A percentile compares a stretch with the other conserved stretches of the same genome.
Evolutionary conservation across 2,113 vertebrate species (phyloP).

Genomic region (Erythrolamprus reginae): DNA sequence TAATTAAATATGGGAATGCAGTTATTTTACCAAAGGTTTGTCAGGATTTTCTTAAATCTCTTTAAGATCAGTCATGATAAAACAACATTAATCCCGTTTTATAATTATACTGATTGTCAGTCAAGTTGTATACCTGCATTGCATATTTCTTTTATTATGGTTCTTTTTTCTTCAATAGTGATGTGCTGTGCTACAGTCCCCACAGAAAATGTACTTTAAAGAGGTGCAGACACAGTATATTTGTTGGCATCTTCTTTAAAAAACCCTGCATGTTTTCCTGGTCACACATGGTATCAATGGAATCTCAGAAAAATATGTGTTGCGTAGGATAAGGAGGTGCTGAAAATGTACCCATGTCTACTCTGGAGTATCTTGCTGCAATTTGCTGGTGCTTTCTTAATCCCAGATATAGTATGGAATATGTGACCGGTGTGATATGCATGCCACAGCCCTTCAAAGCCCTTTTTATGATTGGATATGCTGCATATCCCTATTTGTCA

Average conservation of each 20-base stretch:
- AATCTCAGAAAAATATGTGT: neutral
- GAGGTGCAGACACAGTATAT: neutral
- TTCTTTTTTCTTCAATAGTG: neutral
- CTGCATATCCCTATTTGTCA: neutral
- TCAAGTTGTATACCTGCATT: neutral
- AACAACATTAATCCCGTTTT: neutral
- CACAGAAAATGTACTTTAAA: neutral
- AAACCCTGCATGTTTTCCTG: neutral
- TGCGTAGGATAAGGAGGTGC: neutral
- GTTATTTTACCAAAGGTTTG: neutral
- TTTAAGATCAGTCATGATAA: neutral
- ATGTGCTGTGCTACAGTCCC: neutral
- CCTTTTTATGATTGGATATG: neutral
- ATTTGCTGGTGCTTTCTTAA: neutral
- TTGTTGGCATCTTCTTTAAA: neutral
- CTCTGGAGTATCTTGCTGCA: neutral
- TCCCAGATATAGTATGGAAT: neutral
- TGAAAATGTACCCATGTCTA: neutral
- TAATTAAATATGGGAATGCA: constrained; percentile 29
- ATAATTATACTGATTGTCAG: neutral
- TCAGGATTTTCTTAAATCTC: constrained; percentile 7
- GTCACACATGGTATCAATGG: neutral
- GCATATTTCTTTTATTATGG: neutral
- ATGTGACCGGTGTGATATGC: neutral
- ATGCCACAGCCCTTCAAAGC: neutral